Conservation (phyloP, 2,888 invertebrate species). For the Antitype chi region DNA sequence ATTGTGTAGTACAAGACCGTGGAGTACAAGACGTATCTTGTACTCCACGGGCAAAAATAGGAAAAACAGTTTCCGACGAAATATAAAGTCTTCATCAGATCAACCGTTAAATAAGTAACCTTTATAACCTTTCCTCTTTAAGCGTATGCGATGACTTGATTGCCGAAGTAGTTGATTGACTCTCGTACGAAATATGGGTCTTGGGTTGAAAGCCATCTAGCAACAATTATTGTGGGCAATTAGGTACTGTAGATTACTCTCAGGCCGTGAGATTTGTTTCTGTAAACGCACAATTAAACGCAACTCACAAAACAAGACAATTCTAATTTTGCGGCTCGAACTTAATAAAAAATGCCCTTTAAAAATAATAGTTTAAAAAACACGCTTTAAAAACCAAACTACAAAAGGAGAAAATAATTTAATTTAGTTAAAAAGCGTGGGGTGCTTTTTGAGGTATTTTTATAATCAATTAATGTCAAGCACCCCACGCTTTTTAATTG, state of each 20-base stretch:
- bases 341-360: background rate
- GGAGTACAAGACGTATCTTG: too few relatives aligned
- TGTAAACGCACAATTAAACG: background rate
- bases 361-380: too few relatives aligned
- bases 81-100: background rate
- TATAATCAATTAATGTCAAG: too few relatives aligned
- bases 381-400: too few relatives aligned
- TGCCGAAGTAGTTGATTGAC: background rate
- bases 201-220: background rate
- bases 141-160: background rate
- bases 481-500: too few relatives aligned
- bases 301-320: background rate
- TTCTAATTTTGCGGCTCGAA: rapidly evolving
- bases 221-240: background rate
- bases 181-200: background rate
- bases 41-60: background rate
- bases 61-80: background rate
- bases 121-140: too few relatives aligned
- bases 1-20: too few relatives aligned
- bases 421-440: too few relatives aligned
- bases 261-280: background rate
- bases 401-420: too few relatives aligned
- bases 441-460: too few relatives aligned
- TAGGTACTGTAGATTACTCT: too few relatives aligned
- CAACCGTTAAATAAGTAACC: background rate